Conservation (phyloP, 2,113 vertebrate genomes). For the Chaetodon trifascialis region DNA sequence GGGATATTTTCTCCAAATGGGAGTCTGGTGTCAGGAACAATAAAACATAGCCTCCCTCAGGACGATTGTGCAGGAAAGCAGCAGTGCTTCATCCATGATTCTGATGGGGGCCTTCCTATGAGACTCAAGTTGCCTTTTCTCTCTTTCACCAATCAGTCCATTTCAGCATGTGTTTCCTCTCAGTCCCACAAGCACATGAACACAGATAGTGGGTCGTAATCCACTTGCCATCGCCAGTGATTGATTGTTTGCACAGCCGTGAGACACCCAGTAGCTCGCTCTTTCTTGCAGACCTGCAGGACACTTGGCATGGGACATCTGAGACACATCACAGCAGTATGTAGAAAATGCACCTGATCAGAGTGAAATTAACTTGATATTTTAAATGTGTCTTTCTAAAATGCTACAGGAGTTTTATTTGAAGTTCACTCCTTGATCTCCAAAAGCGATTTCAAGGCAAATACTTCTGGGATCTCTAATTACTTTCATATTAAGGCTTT, state of each 20-base stretch:
- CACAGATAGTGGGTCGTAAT: conserved; percentile 75
- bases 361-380: neutral
- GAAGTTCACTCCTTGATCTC: conserved; percentile 54
- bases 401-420: conserved; percentile 20
- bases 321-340: neutral
- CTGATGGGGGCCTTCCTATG: conserved; percentile 49
- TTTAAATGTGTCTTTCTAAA: neutral
- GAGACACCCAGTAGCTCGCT: conserved; percentile 32
- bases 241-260: conserved; percentile 77
- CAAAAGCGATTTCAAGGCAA: conserved; percentile 31
- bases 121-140: conserved; percentile 44
- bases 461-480: conserved; percentile 23
- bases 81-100: conserved; percentile 47
- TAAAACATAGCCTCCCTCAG: conserved; percentile 53
- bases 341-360: neutral
- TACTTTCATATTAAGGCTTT: neutral
- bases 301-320: conserved; percentile 15
- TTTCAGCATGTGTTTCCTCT: conserved; percentile 51
- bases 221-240: conserved; percentile 73
- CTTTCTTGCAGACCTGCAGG: conserved; percentile 21
- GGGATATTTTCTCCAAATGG: conserved; percentile 53
- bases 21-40: conserved; percentile 59
- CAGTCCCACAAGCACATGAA: conserved; percentile 65
- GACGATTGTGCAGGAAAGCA: conserved; percentile 61
- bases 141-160: conserved; percentile 52